Evolutionary conservation across 2,888 invertebrate genomes (phyloP).

Genomic region (Beris morrisii): DNA sequence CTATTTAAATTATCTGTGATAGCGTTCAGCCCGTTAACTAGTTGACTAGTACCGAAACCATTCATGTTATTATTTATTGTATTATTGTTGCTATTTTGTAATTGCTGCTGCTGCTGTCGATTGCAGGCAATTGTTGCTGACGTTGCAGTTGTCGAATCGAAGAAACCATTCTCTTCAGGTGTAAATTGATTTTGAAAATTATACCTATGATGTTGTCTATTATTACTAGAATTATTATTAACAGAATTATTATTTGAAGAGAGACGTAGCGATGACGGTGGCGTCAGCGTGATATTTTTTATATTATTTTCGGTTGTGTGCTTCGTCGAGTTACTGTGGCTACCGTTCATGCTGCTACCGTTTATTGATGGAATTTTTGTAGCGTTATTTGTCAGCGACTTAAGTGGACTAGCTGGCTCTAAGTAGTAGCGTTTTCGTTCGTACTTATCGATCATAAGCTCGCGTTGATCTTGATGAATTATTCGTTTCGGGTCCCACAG

Average conservation of each 20-base stretch:
- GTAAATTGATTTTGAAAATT: constrained; percentile 35
- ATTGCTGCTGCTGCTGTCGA: neutral
- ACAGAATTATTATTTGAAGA: constrained; percentile 42
- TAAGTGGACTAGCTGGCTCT: constrained; percentile 57
- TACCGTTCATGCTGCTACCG: constrained; percentile 25
- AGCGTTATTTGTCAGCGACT: constrained; percentile 53
- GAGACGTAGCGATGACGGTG: constrained; percentile 52
- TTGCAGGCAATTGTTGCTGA: constrained; percentile 6
- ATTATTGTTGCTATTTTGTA: constrained; percentile 30
- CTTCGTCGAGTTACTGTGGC: constrained; percentile 34
- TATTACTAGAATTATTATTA: constrained; percentile 34
- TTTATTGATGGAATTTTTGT: constrained; percentile 43
- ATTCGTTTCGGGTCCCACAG: constrained; percentile 80
- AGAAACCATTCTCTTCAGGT: constrained; percentile 35
- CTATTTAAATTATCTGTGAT: constrained; percentile 35
- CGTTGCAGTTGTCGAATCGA: constrained; percentile 18
- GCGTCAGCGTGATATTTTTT: constrained; percentile 52
- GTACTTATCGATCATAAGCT: constrained; percentile 93
- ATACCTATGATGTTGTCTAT: constrained; percentile 29
- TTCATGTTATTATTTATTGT: constrained; percentile 20
- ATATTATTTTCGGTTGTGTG: constrained; percentile 45
- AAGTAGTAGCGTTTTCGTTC: constrained; percentile 75
- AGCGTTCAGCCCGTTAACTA: constrained; percentile 46
- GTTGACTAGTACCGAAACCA: constrained; percentile 21
- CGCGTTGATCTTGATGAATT: constrained; percentile 88